phyloP scores from a whole-genome alignment of 2,888 invertebrate genomes.

The Cerceris ruficornis region DNA sequence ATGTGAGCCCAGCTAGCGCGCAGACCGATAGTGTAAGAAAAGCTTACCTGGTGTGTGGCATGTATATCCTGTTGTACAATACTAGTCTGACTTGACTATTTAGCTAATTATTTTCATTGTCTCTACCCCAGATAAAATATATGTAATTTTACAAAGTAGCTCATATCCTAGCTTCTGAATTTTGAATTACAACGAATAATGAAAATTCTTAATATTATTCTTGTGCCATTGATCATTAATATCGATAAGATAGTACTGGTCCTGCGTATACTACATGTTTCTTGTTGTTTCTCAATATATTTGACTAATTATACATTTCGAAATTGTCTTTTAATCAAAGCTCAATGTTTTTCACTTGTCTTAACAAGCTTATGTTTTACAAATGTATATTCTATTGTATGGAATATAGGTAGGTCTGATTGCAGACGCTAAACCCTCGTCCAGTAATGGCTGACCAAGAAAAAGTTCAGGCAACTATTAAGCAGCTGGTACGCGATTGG shows the following conservation, averaged over 20 bases:
- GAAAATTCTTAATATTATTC: no score
- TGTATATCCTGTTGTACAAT: constrained; percentile 51
- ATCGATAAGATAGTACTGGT: background rate
- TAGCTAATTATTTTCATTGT: background rate
- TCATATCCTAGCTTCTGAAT: no score
- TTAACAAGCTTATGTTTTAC: constrained; percentile 52
- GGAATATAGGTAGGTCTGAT: constrained; percentile 75
- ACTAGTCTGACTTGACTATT: constrained; percentile 2
- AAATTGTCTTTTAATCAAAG: constrained; percentile 18
- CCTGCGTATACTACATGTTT: background rate
- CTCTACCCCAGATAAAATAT: no score
- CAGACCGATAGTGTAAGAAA: constrained; percentile 78
- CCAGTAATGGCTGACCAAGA: constrained; percentile 83
- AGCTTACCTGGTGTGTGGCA: constrained; percentile 66
- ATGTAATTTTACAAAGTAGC: no score
- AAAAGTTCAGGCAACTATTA: constrained; percentile 96
- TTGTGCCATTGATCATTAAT: no score
- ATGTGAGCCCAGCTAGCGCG: constrained; percentile 83
- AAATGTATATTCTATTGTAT: constrained; percentile 68
- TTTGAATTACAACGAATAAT: no score
- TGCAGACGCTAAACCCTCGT: constrained; percentile 76
- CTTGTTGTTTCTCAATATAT: no score
- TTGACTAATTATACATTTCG: constrained; percentile 5
- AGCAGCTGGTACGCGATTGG: constrained; percentile 99
- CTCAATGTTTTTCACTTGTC: constrained; percentile 36